Conservation (phyloP, 2,888 invertebrate species). For the Poecilobothrus nobilitatus region DNA sequence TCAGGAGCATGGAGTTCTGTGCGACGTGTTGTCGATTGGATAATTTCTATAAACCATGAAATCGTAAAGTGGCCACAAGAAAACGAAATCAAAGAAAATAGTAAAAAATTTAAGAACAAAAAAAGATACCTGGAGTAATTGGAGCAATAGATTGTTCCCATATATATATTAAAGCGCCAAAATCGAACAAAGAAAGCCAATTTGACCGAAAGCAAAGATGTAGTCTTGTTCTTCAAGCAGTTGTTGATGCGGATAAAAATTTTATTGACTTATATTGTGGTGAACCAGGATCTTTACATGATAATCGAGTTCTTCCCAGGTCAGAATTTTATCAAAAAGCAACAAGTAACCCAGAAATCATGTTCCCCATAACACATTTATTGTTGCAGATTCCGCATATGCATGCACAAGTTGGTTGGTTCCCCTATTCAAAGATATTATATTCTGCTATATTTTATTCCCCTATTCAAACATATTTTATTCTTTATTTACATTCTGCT, state of each 20-base stretch:
- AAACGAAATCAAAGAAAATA: background rate
- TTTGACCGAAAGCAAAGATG: conserved; percentile 23
- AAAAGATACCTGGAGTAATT: conserved; percentile 21
- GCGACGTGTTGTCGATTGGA: conserved; percentile 15
- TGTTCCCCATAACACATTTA: conserved; percentile 17
- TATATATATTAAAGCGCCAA: conserved; percentile 24
- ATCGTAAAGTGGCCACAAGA: conserved; percentile 22
- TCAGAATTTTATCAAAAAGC: conserved; percentile 21
- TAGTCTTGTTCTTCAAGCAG: conserved; percentile 14
- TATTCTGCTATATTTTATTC: no score
- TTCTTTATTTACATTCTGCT: conserved; percentile 26
- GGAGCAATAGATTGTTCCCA: conserved; percentile 26
- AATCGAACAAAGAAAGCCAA: conserved; percentile 21
- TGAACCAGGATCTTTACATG: conserved; percentile 28
- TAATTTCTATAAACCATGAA: conserved; percentile 19
- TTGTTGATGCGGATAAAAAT: conserved; percentile 27
- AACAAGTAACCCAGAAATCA: background rate
- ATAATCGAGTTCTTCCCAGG: conserved; percentile 24
- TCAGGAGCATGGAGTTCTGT: no score
- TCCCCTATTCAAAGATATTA: conserved; percentile 29
- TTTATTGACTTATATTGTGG: conserved; percentile 28
- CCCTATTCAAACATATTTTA: no score
- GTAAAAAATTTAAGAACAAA: conserved; percentile 12
- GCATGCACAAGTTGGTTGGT: conserved; percentile 25
- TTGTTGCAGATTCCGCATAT: conserved; percentile 30